Conservation (phyloP, 2,113 vertebrate species). For the Carassius auratus region DNA sequence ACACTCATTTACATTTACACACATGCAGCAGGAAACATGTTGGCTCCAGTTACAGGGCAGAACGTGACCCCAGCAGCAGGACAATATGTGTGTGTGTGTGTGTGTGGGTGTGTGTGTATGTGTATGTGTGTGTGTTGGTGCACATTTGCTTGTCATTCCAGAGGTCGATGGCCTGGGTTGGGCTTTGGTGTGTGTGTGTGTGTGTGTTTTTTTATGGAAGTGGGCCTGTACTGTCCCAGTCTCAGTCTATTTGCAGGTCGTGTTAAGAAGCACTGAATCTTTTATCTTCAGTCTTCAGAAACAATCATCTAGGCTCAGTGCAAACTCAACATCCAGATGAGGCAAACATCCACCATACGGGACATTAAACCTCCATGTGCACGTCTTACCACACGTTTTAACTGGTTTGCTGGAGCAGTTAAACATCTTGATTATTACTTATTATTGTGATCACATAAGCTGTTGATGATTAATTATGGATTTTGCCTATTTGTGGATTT, state of each 20-base stretch:
- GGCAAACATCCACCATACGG: not conserved
- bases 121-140: not conserved
- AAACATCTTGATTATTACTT: too few species aligned
- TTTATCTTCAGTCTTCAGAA: constrained; percentile 22
- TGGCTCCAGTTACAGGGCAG: constrained; percentile 44
- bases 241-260: constrained; percentile 42
- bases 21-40: constrained; percentile 37
- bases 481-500: not conserved
- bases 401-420: not conserved
- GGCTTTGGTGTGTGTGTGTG: constrained; percentile 11
- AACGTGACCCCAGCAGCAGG: constrained; percentile 5
- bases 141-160: constrained; percentile 26
- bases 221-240: not conserved
- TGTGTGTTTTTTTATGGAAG: constrained; percentile 1
- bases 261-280: constrained; percentile 4
- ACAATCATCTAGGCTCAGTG: constrained; percentile 1
- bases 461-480: not conserved
- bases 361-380: constrained; percentile 22
- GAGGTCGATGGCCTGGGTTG: constrained; percentile 17
- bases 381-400: not conserved
- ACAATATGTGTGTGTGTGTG: too few species aligned
- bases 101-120: too few species aligned
- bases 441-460: not conserved
- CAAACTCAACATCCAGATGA: constrained; percentile 24
- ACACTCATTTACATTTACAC: constrained; percentile 11